phyloP scores from a whole-genome alignment of 2,888 invertebrate genomes.

The Parasteatoda lunata region DNA sequence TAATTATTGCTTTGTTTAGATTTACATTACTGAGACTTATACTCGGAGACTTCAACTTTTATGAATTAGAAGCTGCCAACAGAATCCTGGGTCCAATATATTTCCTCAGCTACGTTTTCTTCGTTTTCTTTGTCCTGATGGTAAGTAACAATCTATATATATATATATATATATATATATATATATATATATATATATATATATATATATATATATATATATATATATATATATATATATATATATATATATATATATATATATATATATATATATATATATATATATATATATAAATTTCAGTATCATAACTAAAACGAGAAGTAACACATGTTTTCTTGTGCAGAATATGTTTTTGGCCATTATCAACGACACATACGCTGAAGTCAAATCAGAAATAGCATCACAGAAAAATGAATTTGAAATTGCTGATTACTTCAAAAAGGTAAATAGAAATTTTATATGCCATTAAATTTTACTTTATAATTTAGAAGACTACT shows the following conservation, averaged over 20 bases:
- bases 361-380: constrained; percentile 86
- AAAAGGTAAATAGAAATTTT: constrained; percentile 71
- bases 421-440: constrained; percentile 79
- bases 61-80: constrained; percentile 81
- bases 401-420: constrained; percentile 77
- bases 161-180: neutral
- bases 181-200: neutral
- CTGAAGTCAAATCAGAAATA: constrained; percentile 83
- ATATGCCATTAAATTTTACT: neutral
- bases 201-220: neutral
- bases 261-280: too few relatives aligned
- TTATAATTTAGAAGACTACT: too few relatives aligned
- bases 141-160: constrained; percentile 74
- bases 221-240: neutral
- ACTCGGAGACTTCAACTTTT: constrained; percentile 85
- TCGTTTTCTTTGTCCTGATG: constrained; percentile 85
- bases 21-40: constrained; percentile 84
- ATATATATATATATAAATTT: constrained; percentile 1
- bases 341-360: constrained; percentile 85
- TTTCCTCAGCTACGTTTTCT: constrained; percentile 84
- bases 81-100: constrained; percentile 83
- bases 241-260: too few relatives aligned
- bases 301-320: neutral
- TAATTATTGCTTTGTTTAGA: constrained; percentile 36
- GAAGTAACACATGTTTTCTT: neutral